Percentiles rank a stretch among this genome's conserved stretches.
Conservation (phyloP, 2,113 vertebrate species). For the Candoia aspera region DNA sequence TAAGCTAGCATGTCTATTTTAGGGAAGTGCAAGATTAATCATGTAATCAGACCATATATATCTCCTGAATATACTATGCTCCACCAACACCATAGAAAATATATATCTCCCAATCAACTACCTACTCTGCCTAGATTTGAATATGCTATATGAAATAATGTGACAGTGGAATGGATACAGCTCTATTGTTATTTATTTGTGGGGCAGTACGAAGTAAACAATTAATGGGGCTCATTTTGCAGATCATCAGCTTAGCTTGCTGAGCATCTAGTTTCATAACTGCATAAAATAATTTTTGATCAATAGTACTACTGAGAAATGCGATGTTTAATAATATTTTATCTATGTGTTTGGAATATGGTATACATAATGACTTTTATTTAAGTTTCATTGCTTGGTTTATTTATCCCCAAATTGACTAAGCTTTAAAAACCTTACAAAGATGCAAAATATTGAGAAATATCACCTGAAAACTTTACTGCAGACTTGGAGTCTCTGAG, state of each 20-base stretch:
- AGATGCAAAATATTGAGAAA: neutral
- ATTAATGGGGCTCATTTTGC: neutral
- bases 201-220: neutral
- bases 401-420: neutral
- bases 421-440: neutral
- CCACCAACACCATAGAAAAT: neutral
- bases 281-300: neutral
- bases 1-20: neutral
- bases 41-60: neutral
- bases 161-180: neutral
- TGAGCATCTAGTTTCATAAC: neutral
- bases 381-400: neutral
- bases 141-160: neutral
- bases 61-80: neutral
- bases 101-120: neutral
- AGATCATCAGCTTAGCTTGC: neutral
- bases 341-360: neutral
- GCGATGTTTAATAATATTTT: neutral
- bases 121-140: neutral
- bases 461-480: neutral
- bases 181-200: neutral
- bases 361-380: neutral
- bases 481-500: neutral
- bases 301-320: neutral
- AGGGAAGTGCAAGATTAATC: neutral